These are phyloP conservation scores for Agriopis marginaria DNA, from an alignment of 2,888 invertebrate species.

Conservation along the genomic window DNA sequence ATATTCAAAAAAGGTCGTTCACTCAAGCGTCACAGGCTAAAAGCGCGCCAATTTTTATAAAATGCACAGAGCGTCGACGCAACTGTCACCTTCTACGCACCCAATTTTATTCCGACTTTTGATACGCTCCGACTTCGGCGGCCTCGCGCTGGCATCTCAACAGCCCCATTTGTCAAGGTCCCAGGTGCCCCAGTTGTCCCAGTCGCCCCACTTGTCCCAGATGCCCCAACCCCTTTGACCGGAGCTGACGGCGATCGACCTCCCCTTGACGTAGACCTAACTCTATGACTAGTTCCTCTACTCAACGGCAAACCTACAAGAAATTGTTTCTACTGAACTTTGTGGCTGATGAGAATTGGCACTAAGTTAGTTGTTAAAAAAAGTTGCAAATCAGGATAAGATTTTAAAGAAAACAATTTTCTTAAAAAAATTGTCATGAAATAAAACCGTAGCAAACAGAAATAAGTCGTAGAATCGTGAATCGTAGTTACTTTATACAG, in stretches of 20 bases:
- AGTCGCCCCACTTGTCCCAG: slow-evolving; percentile 47
- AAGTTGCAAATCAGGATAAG: neutral
- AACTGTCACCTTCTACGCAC: slow-evolving; percentile 83
- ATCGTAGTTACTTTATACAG: neutral
- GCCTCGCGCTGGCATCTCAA: slow-evolving; percentile 67
- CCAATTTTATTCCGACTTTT: slow-evolving; percentile 85
- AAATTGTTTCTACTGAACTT: slow-evolving; percentile 70
- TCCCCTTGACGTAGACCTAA: slow-evolving; percentile 83
- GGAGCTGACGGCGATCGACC: slow-evolving; percentile 80
- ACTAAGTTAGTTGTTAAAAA: slow-evolving; percentile 42
- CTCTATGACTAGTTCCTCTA: slow-evolving; percentile 87
- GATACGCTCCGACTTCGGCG: slow-evolving; percentile 82
- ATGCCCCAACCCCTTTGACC: slow-evolving; percentile 64
- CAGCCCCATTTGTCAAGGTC: slow-evolving; percentile 53
- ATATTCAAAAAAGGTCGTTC: slow-evolving; percentile 31
- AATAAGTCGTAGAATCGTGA: neutral
- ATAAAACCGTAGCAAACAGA: neutral
- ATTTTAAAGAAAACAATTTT: neutral
- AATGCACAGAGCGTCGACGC: slow-evolving; percentile 82
- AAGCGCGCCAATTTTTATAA: slow-evolving; percentile 52
- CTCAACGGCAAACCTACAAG: slow-evolving; percentile 89
- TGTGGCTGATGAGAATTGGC: slow-evolving; percentile 66
- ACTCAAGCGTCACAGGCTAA: slow-evolving; percentile 57
- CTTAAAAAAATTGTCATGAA: neutral
- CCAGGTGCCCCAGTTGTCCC: slow-evolving; percentile 50